Conservation (phyloP, 2,797 vertebrate species). For the Enteromius argenteus region DNA sequence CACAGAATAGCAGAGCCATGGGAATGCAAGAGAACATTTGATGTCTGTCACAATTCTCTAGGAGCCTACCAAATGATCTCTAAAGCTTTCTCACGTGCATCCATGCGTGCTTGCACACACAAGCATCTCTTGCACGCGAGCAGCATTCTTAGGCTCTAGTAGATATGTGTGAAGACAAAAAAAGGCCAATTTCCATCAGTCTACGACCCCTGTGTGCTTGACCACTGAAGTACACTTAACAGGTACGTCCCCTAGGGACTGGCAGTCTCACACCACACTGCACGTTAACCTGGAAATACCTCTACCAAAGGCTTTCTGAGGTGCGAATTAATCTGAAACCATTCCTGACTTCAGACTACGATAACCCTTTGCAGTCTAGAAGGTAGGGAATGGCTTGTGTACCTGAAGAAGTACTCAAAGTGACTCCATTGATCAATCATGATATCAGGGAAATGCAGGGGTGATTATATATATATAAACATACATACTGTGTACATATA, state of each 20-base stretch:
- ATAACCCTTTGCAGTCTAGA: not conserved
- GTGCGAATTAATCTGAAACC: not conserved
- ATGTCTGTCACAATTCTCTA: constrained; percentile 53
- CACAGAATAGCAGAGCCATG: constrained; percentile 18
- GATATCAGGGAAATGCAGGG: not conserved
- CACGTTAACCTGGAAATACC: constrained; percentile 21
- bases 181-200: not conserved
- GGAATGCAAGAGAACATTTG: constrained; percentile 39
- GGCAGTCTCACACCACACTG: not conserved
- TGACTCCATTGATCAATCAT: not conserved
- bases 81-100: constrained; percentile 28
- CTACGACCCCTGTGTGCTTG: constrained; percentile 4
- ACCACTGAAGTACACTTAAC: constrained; percentile 26
- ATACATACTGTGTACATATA: no score
- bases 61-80: constrained; percentile 31
- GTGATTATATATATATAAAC: not conserved
- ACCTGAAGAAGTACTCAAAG: not conserved
- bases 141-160: not conserved
- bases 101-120: constrained; percentile 10
- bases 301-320: not conserved
- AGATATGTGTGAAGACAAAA: constrained; percentile 1
- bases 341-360: not conserved
- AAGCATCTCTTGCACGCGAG: not conserved
- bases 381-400: not conserved
- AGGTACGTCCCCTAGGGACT: not conserved